phyloP scores from a whole-genome alignment of 92 coral and sea anemone genomes.

The Nematostella vectensis region DNA sequence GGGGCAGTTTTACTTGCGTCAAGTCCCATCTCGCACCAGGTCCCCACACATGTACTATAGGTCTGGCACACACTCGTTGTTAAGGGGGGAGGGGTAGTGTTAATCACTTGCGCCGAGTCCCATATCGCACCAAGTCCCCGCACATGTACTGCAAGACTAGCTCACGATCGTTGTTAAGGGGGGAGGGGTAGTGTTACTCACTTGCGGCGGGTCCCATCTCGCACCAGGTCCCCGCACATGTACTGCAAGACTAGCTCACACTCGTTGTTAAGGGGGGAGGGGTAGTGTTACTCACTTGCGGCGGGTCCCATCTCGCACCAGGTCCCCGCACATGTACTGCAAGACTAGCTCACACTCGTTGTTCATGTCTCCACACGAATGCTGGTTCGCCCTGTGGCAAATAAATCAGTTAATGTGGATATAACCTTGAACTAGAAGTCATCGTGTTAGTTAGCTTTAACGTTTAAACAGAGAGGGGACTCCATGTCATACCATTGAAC shows the following conservation, averaged over 20 bases:
- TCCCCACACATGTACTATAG: no score
- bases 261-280: no score
- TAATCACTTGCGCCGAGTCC: conserved; percentile 9
- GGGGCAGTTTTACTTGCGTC: neutral
- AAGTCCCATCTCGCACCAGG: neutral
- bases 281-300: conserved; percentile 7
- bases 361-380: conserved; percentile 19
- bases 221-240: no score
- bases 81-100: neutral
- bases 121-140: conserved; percentile 25
- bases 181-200: no score
- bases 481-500: conserved; percentile 22
- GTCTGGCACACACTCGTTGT: neutral
- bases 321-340: conserved; percentile 25
- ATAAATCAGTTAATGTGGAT: no score
- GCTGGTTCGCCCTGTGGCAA: conserved; percentile 30
- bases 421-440: no score
- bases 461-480: no score
- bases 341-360: conserved; percentile 19
- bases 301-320: conserved; percentile 22
- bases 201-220: no score
- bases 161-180: neutral
- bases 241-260: no score
- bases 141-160: conserved; percentile 25
- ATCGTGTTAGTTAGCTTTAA: no score